Percentiles rank a stretch among this genome's conserved stretches.
Conservation (phyloP, 37 sponge, comb jelly and placozoan genomes). For the Theonella swinhoei region DNA sequence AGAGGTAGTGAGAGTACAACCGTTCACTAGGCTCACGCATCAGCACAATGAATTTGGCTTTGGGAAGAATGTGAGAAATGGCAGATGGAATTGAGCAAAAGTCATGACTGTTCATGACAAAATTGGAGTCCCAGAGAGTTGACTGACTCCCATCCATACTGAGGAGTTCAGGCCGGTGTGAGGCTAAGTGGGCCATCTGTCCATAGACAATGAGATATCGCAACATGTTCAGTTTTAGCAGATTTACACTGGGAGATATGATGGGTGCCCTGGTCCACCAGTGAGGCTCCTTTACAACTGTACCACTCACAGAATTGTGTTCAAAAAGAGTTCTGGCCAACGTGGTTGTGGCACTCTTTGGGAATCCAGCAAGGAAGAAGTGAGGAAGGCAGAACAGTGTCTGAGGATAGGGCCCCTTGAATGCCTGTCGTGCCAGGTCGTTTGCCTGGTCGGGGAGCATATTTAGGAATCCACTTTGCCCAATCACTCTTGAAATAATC, state of each 20-base stretch:
- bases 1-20: slow-evolving; percentile 25
- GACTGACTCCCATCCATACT: slow-evolving; percentile 21
- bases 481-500: not conserved
- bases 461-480: not conserved
- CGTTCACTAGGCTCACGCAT: slow-evolving; percentile 21
- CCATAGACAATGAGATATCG: not conserved
- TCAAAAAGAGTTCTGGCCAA: not conserved
- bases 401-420: too few relatives aligned
- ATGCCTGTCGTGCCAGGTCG: not conserved
- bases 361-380: slow-evolving; percentile 42
- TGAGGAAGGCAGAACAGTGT: slow-evolving; percentile 7
- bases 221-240: not conserved
- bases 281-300: slow-evolving; percentile 27
- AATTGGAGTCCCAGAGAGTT: slow-evolving; percentile 17
- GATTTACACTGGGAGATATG: not conserved
- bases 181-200: not conserved
- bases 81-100: slow-evolving; percentile 15
- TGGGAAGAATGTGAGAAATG: slow-evolving; percentile 17
- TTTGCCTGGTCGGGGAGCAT: not conserved
- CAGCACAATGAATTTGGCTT: slow-evolving; percentile 32
- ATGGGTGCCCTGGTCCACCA: slow-evolving; percentile 21
- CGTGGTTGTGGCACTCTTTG: slow-evolving; percentile 37
- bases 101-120: not conserved
- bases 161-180: not conserved
- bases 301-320: not conserved